Evolutionary conservation across 2,113 vertebrate genomes (phyloP).

Genomic region (Alligator sinensis): DNA sequence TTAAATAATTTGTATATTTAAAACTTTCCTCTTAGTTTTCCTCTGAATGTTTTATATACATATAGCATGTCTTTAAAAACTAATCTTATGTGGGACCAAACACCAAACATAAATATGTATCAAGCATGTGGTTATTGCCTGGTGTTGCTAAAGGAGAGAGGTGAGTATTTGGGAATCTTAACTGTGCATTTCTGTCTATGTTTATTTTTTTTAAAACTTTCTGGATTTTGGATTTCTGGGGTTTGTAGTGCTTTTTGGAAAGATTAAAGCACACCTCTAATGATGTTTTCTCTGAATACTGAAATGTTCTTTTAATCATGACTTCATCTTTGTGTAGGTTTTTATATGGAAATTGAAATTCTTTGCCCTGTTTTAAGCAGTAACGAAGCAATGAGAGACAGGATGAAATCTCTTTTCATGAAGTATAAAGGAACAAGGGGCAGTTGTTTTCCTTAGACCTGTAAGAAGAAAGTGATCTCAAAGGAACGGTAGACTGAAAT

Average conservation of each 20-base stretch:
- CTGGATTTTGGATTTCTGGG: background rate
- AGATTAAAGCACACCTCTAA: background rate
- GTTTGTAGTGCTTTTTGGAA: background rate
- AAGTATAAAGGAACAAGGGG: background rate
- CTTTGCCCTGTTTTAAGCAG: background rate
- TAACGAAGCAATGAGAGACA: background rate
- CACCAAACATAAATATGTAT: background rate
- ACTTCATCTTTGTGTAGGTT: background rate
- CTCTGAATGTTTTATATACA: background rate
- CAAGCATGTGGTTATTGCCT: fast-evolving
- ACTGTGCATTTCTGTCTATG: background rate
- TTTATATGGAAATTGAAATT: background rate
- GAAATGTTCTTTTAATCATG: background rate
- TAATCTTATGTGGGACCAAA: background rate
- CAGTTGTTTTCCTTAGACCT: background rate
- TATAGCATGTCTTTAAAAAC: background rate
- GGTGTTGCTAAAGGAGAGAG: background rate
- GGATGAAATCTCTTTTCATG: background rate
- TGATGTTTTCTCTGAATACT: background rate
- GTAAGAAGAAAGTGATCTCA: background rate
- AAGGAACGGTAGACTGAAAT: background rate
- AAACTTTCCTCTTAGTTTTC: too few species aligned
- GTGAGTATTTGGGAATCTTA: background rate
- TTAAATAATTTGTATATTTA: too few species aligned
- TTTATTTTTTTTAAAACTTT: background rate